Conservation (phyloP, 1,140 invertebrate genomes). For the silkworm (Bombyx mori) region ASM3026992v2 NC_085113.1:4599001-4599500, state of each 20-base stretch:
- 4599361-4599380: slow-evolving; percentile 43
- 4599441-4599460: slow-evolving; percentile 41
- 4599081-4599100: not conserved
- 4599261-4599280: not conserved
- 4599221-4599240: slow-evolving; percentile 33
- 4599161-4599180: too few relatives aligned
- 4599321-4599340: not conserved
- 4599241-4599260: slow-evolving; percentile 7
- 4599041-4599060: slow-evolving; percentile 45
- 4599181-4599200: slow-evolving; percentile 1
- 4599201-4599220: slow-evolving; percentile 14
- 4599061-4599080: slow-evolving; percentile 31
- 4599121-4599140: too few relatives aligned
- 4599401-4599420: slow-evolving; percentile 65
- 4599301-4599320: not conserved
- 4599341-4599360: slow-evolving; percentile 18
- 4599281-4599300: not conserved
- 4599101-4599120: not conserved
- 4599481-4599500: not conserved
- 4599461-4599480: slow-evolving; percentile 17
- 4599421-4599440: slow-evolving; percentile 28
- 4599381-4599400: slow-evolving; percentile 71
- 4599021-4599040: slow-evolving; percentile 15
- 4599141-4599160: too few relatives aligned
- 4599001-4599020: slow-evolving; percentile 5